These are phyloP conservation scores for Eristalinus sepulchralis DNA, from an alignment of 2,888 invertebrate genomes.

Conservation along the genomic window DNA sequence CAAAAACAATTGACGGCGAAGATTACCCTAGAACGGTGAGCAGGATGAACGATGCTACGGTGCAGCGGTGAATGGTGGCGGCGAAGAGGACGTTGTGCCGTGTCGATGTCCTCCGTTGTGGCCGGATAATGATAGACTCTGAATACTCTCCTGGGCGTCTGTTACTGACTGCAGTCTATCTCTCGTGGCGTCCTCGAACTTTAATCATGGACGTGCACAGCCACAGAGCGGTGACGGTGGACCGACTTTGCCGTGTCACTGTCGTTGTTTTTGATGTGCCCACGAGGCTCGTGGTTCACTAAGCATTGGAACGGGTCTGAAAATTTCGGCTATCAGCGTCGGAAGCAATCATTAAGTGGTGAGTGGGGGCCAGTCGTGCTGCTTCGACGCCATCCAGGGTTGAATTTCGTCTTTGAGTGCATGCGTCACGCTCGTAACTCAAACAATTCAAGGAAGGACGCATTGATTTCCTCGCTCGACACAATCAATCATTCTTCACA, in stretches of 20 bases:
- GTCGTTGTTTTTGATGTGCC: background rate
- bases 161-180: constrained; percentile 38
- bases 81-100: background rate
- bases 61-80: background rate
- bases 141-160: constrained; percentile 29
- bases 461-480: background rate
- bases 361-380: background rate
- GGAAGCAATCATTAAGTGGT: background rate
- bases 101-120: constrained; percentile 21
- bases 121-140: constrained; percentile 61
- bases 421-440: background rate
- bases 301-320: background rate
- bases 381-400: background rate
- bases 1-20: constrained; percentile 63
- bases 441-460: background rate
- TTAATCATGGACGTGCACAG: constrained; percentile 45
- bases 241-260: background rate
- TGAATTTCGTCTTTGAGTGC: background rate
- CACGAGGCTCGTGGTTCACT: background rate
- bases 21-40: constrained; percentile 42
- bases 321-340: background rate
- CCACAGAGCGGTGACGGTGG: background rate
- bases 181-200: constrained; percentile 54
- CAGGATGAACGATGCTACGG: background rate
- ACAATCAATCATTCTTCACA: background rate